Percentiles rank a stretch among this genome's conserved stretches.
phyloP scores from a whole-genome alignment of 2,113 vertebrate species.

The Fulmarus glacialis region DNA sequence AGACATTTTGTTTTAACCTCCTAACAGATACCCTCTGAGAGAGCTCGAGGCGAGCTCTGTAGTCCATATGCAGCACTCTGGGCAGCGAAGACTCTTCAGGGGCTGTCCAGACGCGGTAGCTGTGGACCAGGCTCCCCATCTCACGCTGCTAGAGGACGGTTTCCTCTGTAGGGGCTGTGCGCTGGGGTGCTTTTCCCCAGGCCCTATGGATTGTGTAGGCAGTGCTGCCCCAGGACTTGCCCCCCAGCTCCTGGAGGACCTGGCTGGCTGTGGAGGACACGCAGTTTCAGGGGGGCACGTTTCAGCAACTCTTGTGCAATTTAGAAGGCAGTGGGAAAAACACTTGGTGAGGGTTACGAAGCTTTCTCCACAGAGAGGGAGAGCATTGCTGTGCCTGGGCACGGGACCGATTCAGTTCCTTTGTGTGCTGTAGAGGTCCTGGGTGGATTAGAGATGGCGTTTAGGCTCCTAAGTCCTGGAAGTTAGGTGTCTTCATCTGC shows the following conservation, averaged over 20 bases:
- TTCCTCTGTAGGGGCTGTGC: not conserved
- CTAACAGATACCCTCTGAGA: not conserved
- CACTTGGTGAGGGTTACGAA: not conserved
- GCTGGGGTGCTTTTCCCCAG: not conserved
- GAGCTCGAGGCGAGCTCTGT: not conserved
- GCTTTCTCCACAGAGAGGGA: too few species aligned
- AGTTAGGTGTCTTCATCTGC: not conserved
- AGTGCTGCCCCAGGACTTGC: not conserved
- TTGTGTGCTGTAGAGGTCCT: not conserved
- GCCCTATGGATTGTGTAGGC: not conserved
- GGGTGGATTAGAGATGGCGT: not conserved
- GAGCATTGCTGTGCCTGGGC: not conserved
- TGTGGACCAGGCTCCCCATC: not conserved
- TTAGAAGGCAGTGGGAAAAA: not conserved
- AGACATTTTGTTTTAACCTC: not conserved
- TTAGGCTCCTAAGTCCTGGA: not conserved
- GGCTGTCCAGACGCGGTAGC: not conserved
- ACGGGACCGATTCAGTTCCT: fast-evolving
- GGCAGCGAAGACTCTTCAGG: not conserved
- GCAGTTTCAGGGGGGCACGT: not conserved
- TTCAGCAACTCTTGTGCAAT: not conserved
- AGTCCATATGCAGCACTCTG: fast-evolving
- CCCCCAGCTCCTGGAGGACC: not conserved
- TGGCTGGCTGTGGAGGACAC: not conserved
- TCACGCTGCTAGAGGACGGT: not conserved